Evolutionary conservation across 2,113 vertebrate species (phyloP).

Genomic region (Perca schrenkii): DNA sequence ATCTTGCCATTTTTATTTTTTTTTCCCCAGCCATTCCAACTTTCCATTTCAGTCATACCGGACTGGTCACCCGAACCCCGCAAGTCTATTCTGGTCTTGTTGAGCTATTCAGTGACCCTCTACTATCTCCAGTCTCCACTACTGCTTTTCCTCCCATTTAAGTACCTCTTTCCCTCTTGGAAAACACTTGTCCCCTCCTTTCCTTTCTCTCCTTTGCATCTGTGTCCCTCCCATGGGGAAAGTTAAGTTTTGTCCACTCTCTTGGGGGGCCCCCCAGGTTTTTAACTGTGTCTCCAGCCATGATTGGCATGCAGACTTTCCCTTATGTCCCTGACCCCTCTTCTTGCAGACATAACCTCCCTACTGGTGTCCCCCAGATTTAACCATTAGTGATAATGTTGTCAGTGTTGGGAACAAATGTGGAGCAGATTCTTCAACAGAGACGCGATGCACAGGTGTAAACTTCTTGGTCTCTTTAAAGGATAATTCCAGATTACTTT

Average conservation of each 20-base stretch:
- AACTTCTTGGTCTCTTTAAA: not conserved
- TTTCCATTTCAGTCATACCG: conserved; percentile 77
- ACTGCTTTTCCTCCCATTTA: conserved; percentile 21
- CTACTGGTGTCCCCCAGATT: conserved; percentile 35
- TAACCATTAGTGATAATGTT: conserved; percentile 41
- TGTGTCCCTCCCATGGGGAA: conserved; percentile 40
- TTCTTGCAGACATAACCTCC: conserved; percentile 15
- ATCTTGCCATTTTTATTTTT: conserved; percentile 20
- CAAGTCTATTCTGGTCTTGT: conserved; percentile 79
- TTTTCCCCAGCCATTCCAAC: conserved; percentile 66
- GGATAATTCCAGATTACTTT: not conserved
- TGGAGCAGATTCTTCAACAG: conserved; percentile 37
- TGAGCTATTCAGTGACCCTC: conserved; percentile 73
- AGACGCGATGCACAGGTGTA: conserved; percentile 48
- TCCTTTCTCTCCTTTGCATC: conserved; percentile 2
- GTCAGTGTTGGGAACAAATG: conserved; percentile 51
- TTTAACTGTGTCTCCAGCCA: conserved; percentile 67
- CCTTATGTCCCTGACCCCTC: conserved; percentile 56
- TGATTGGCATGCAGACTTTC: conserved; percentile 67
- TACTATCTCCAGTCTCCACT: conserved; percentile 1
- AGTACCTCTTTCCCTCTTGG: conserved; percentile 25
- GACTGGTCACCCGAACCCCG: conserved; percentile 62
- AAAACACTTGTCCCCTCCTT: conserved; percentile 7
- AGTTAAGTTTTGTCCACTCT: conserved; percentile 66
- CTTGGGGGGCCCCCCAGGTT: conserved; percentile 37